Base-by-base conservation (phyloP, 2,113 vertebrate genomes). In the Zosterops borbonicus region DNA sequence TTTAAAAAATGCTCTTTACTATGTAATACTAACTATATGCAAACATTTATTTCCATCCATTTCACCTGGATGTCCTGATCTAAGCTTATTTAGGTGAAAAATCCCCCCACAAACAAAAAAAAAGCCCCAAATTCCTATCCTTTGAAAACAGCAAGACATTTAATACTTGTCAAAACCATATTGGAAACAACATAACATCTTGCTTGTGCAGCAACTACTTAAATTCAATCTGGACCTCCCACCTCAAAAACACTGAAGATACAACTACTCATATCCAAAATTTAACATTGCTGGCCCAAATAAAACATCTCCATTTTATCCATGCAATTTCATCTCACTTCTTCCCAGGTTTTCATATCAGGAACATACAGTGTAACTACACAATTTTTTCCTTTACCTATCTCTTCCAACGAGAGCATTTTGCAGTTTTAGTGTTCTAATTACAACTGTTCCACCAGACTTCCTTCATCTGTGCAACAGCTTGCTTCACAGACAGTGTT, bases 81-180 rank as follows among this genome's bases (percentile, higher is more conserved):
- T 42, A 75, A 70, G 9, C 14, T 76, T 53, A 49, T 41, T 76
- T 44, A 58, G 24, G 5, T 18, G 9, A 29, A 87, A 83, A 78
- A 52, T 8, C 3, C 16, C 3, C 7, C 50, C 0, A 0, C 5
- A 53, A 41, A 5, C 20, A 90, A 78, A 44, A 63, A 70, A 77
- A 79, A 64, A 47, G 12, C 3, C 10, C 2, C 20, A 53, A 70
- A 42, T 2, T 16, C 8, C 5, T 7, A 11, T 27, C 24, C 60
- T 93, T 47, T 53, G 16, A 58, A 70, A 62, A 83, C 7, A 70
- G 21, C n/a, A 35, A 12, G 27, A 70, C 47, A 69, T n/a, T 65
- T 21, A 42, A 55, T 47, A 68, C 19, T 59, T 59, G 27, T 29
- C 21, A 70, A 86, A 82, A 65, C 18, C 5, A 19, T 46, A 50